Percentiles rank a stretch among this genome's conserved stretches.
Evolutionary conservation across 37 sponge, comb jelly and placozoan species (phyloP).

Genomic region (Crambe crambe): DNA sequence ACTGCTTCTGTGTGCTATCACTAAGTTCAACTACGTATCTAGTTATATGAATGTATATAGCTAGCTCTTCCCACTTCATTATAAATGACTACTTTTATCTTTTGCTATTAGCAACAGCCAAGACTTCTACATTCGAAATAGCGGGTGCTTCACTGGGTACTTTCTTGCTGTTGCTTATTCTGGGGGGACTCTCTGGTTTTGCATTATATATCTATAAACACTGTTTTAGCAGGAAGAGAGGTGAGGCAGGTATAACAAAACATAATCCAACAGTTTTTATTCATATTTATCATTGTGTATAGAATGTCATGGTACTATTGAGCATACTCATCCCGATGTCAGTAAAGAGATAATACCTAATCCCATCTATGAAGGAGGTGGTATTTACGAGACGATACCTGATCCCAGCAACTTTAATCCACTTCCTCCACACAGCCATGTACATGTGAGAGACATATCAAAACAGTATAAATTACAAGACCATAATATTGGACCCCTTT

Average conservation of each 20-base stretch:
- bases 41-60: no score
- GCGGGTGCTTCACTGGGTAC: not conserved
- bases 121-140: not conserved
- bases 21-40: no score
- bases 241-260: not conserved
- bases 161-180: not conserved
- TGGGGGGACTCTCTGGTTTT: not conserved
- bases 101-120: no score
- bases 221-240: not conserved
- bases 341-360: not conserved
- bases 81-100: no score
- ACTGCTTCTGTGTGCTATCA: no score
- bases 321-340: no score
- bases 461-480: no score
- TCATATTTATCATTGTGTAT: not conserved
- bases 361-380: not conserved
- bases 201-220: not conserved
- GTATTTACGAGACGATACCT: not conserved
- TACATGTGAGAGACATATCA: not conserved
- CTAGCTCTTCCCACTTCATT: no score
- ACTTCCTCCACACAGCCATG: not conserved
- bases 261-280: no score
- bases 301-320: not conserved
- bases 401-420: not conserved
- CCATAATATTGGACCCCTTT: no score